Base-by-base conservation (phyloP, 2,888 invertebrate genomes). In the Epinotia demarniana region DNA sequence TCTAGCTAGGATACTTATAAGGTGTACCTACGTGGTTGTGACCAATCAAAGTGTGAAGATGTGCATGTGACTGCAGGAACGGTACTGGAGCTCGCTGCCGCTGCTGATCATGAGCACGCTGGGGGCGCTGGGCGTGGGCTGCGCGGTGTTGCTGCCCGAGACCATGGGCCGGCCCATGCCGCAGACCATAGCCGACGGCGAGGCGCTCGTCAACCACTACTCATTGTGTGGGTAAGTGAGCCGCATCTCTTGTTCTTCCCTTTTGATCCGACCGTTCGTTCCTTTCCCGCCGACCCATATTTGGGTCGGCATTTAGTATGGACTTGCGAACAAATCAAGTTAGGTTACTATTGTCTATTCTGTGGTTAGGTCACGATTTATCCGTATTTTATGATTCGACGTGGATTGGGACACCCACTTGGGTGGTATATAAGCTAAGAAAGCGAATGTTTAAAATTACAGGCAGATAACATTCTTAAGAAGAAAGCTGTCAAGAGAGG, bases 31-130 rank as follows among this genome's bases (percentile, higher is more conserved):
- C 6, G 33, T 33, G 33, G 33, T 8, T 1, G 33, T 33, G 8
- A 33, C 33, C 6, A 6, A 33, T 6, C 33, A 33, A 27, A 18
- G 2, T 18, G 18, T 55, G 11, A 8, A 53, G 16, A 27, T 33
- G 9, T n/a, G 43, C 33, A 4, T 46, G 18, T 53, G 18, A 43
- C 73, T 63, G 0, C 81, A 93, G 93, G 92, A 93, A 79, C 86
- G 87, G 0, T 9, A 86, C 0, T 93, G 92, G 93, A 77, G 79
- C 4, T 79, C 86, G 0, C 82, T 94, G 18, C 93, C 93, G 6
- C 82, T 94, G 58, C 76, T 92, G 68, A 85, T 87, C 12, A 79
- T 94, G 79, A 89, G 90, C n/a, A 70, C 81, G 23, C 78, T 85
- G 33, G 87, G 89, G 16, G 64, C 90, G 77, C 61, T 73, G 19